Evolutionary conservation across 2,113 vertebrate genomes (phyloP), one percentile per base, ranked within the genome.

Genomic region (Gymnorhina tibicen): DNA sequence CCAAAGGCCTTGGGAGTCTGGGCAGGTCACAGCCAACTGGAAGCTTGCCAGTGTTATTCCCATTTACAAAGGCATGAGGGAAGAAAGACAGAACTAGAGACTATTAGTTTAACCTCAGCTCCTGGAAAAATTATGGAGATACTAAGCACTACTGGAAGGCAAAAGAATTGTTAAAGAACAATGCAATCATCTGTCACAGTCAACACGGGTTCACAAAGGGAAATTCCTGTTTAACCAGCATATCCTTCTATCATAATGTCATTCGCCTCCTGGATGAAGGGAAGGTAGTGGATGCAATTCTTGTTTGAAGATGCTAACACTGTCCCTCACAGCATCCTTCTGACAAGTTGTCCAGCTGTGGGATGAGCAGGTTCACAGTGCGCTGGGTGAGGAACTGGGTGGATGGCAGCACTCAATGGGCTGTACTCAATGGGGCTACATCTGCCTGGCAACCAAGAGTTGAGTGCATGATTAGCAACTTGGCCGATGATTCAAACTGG

Each of bases 1-100:
- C 16, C 6, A 11, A 26, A 64, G 28, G 35, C 32, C 32, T 53
- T 44, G 22, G 24, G 24, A 70, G 37, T 42, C n/a, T 50, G 46
- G 11, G 63, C 18, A 75, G 21, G 58, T 80, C 41, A n/a, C 17
- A 16, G 20, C 23, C 49, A 12, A 35, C 39, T 79, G 50, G 28
- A 87, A 83, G 39, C 21, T 32, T 78, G 50, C 7, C 56, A 66
- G 2, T 3, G 3, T 23, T 70, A 70, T 9, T 46, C 21, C 14
- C 28, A 9, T 30, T 47, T 21, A 75, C 13, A 60, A 27, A 19
- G 8, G 23, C 0, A 0, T 15, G 18, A 74, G 7, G 13, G 11
- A 47, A 82, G 30, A 39, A 63, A 16, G 3, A 42, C 5, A 10
- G 47, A 90, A 58, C 23, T 78, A 60, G 20, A 74, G 15, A 47